Evolutionary conservation across 2,888 invertebrate genomes (phyloP).

Genomic region (Epinotia demarniana): DNA sequence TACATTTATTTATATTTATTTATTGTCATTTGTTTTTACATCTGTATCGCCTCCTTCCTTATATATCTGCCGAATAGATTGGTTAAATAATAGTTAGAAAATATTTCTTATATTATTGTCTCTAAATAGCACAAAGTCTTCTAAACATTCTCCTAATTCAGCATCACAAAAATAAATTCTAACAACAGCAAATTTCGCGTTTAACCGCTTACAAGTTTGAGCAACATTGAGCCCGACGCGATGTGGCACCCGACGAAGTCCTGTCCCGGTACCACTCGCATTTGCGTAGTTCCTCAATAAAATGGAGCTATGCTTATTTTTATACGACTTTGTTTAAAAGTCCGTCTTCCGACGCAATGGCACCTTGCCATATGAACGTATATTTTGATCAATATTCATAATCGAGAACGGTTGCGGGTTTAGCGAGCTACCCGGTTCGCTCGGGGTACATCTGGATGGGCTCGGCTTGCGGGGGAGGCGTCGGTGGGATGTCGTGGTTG

Average conservation of each 20-base stretch:
- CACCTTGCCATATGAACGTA: constrained; percentile 73
- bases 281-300: constrained; percentile 64
- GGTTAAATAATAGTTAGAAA: background rate
- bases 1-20: background rate
- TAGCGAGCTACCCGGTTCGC: constrained; percentile 70
- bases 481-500: constrained; percentile 76
- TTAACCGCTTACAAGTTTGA: constrained; percentile 9
- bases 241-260: constrained; percentile 52
- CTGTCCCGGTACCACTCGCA: constrained; percentile 57
- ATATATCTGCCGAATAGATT: background rate
- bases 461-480: constrained; percentile 74
- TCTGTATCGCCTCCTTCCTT: too few relatives aligned
- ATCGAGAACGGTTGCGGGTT: constrained; percentile 49
- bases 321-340: constrained; percentile 68
- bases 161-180: constrained; percentile 5
- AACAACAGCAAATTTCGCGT: constrained; percentile 1
- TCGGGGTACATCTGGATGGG: constrained; percentile 73
- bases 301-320: constrained; percentile 71
- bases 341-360: constrained; percentile 73
- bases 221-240: constrained; percentile 6
- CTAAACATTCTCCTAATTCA: background rate
- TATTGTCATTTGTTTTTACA: constrained; percentile 3
- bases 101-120: background rate
- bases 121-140: constrained; percentile 1
- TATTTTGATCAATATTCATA: constrained; percentile 56